Percentiles rank a stretch among this genome's conserved stretches.
Evolutionary conservation across 92 coral and sea anemone species (phyloP).

Genomic region (Epizoanthus ramosus): DNA sequence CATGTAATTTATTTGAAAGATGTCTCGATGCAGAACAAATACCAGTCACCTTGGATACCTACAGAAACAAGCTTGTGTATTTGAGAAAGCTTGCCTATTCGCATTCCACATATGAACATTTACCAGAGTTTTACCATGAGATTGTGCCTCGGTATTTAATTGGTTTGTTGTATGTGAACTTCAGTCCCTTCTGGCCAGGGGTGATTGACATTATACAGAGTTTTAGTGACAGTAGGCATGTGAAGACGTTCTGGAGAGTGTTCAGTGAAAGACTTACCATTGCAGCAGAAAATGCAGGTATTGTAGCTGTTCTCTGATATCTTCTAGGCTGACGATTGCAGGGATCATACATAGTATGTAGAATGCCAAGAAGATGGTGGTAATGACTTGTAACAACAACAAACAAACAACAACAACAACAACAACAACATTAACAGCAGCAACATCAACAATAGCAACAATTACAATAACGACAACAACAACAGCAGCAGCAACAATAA

Average conservation of each 20-base stretch:
- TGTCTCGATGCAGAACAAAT: slow-evolving; percentile 83
- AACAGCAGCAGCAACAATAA: too few species aligned
- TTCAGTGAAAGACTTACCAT: slow-evolving; percentile 63
- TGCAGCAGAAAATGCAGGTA: slow-evolving; percentile 79
- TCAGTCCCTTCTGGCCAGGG: slow-evolving; percentile 90
- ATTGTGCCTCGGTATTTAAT: slow-evolving; percentile 68
- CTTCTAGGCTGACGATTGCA: neutral
- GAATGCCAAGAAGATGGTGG: too few species aligned
- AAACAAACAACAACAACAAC: too few species aligned
- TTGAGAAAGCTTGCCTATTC: slow-evolving; percentile 82
- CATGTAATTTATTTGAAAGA: slow-evolving; percentile 60
- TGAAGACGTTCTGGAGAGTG: slow-evolving; percentile 78
- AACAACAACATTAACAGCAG: too few species aligned
- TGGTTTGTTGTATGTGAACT: slow-evolving; percentile 82
- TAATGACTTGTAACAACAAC: too few species aligned
- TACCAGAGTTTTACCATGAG: slow-evolving; percentile 67
- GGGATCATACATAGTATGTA: too few species aligned
- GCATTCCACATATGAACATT: slow-evolving; percentile 40
- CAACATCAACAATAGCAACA: too few species aligned
- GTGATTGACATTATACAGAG: slow-evolving; percentile 77
- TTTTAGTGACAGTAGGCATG: slow-evolving; percentile 62
- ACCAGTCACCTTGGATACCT: slow-evolving; percentile 71
- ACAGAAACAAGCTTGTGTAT: slow-evolving; percentile 78
- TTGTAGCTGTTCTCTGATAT: neutral
- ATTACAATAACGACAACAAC: too few species aligned